These are phyloP conservation scores for Lamprologus speciosus DNA, from an alignment of 2,113 vertebrate species.

Conservation along the genomic window DNA sequence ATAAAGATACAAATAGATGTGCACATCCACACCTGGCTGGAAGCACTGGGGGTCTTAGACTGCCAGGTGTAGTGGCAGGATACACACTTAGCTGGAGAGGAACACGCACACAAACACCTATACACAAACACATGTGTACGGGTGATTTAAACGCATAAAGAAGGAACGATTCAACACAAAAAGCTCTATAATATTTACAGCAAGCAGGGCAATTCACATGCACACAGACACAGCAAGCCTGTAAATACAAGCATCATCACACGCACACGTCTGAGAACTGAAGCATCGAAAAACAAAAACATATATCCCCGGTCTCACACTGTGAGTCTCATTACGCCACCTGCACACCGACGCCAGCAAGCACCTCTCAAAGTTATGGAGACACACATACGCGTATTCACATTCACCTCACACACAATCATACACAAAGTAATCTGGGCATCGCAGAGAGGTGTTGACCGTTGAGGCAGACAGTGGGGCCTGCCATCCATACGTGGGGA, in stretches of 20 bases:
- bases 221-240: background rate
- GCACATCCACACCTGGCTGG: conserved; percentile 24
- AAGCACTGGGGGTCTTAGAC: background rate
- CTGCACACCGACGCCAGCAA: background rate
- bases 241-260: background rate
- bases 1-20: background rate
- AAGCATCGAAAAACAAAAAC: background rate
- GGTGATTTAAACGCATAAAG: background rate
- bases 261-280: background rate
- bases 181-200: background rate
- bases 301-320: background rate
- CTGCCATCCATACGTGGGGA: conserved; percentile 17
- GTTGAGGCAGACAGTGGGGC: background rate
- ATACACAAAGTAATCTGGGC: conserved; percentile 16
- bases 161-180: background rate
- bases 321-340: conserved; percentile 14
- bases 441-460: conserved; percentile 14
- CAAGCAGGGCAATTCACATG: background rate
- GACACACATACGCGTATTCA: background rate
- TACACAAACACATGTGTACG: background rate
- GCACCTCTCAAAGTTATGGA: background rate
- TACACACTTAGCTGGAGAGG: conserved; percentile 1
- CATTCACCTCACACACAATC: conserved; percentile 20
- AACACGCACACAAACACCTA: conserved; percentile 18
- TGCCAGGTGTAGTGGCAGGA: conserved; percentile 35